These are phyloP conservation scores for Jaculus jaculus DNA, from an alignment of 2,113 vertebrate species.

Conservation along the genomic window DNA sequence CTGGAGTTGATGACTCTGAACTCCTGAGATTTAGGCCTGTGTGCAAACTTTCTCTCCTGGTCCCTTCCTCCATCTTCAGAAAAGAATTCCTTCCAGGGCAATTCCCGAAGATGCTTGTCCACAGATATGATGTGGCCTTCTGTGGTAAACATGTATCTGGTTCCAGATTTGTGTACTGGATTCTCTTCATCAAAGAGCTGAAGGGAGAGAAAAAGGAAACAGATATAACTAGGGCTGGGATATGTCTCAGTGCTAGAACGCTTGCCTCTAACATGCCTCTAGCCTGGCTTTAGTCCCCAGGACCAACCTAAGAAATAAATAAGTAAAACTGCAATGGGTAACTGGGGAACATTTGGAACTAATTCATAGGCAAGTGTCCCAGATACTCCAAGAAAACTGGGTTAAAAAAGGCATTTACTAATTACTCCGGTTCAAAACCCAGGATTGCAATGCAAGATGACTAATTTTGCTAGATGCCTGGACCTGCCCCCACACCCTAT, in stretches of 20 bases:
- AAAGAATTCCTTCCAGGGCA: constrained; percentile 90
- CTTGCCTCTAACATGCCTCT: neutral
- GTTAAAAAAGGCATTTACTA: neutral
- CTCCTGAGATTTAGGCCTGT: constrained; percentile 59
- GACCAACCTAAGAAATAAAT: neutral
- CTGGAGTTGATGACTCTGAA: constrained; percentile 88
- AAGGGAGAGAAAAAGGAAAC: neutral
- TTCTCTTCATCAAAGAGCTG: constrained; percentile 98
- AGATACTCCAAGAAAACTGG: neutral
- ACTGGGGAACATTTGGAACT: neutral
- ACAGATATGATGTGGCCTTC: constrained; percentile 97
- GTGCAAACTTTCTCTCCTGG: constrained; percentile 56
- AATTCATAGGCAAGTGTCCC: neutral
- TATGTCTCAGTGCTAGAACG: neutral
- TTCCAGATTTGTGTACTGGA: constrained; percentile 94
- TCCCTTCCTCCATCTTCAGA: constrained; percentile 79
- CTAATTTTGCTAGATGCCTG: neutral
- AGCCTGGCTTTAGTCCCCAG: neutral
- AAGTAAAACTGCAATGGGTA: neutral
- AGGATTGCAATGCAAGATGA: neutral
- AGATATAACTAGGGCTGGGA: neutral
- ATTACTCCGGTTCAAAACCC: neutral
- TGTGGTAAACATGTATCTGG: constrained; percentile 97
- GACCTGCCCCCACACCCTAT: neutral
- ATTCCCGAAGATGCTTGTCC: constrained; percentile 92